Evolutionary conservation across 1,140 invertebrate genomes (phyloP).

Genomic region (Hycleus cichorii): DNA sequence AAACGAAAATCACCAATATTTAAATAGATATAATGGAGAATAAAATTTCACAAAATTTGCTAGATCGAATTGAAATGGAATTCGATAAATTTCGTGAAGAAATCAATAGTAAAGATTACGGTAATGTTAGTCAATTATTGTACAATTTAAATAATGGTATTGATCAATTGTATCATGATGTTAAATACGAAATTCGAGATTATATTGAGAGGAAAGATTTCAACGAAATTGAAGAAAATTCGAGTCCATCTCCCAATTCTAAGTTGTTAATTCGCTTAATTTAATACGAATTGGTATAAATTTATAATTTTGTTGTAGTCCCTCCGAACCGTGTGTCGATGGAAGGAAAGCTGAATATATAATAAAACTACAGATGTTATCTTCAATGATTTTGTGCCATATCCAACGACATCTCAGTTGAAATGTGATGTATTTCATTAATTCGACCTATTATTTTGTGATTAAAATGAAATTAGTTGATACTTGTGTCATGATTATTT

Average conservation of each 20-base stretch:
- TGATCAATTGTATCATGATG: neutral
- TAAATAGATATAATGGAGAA: too few species aligned
- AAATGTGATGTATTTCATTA: too few species aligned
- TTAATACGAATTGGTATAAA: neutral
- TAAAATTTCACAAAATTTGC: neutral
- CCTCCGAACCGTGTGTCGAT: neutral
- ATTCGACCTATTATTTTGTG: too few species aligned
- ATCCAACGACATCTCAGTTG: neutral
- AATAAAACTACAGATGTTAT: conserved; percentile 2
- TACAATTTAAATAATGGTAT: conserved; percentile 1
- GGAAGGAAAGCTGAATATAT: conserved; percentile 2
- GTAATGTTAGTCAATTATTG: neutral
- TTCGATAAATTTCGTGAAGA: conserved; percentile 3
- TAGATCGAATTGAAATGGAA: neutral
- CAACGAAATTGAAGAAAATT: neutral
- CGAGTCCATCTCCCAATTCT: neutral
- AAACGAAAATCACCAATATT: too few species aligned
- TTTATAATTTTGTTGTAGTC: neutral
- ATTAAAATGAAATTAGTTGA: too few species aligned
- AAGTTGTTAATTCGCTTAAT: neutral
- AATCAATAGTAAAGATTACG: neutral
- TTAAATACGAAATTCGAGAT: conserved; percentile 2
- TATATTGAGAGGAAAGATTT: neutral
- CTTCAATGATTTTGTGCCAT: neutral
- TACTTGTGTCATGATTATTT: too few species aligned